phyloP scores from a whole-genome alignment of 2,888 invertebrate genomes.

The Caenorhabditis macrosperma region DNA sequence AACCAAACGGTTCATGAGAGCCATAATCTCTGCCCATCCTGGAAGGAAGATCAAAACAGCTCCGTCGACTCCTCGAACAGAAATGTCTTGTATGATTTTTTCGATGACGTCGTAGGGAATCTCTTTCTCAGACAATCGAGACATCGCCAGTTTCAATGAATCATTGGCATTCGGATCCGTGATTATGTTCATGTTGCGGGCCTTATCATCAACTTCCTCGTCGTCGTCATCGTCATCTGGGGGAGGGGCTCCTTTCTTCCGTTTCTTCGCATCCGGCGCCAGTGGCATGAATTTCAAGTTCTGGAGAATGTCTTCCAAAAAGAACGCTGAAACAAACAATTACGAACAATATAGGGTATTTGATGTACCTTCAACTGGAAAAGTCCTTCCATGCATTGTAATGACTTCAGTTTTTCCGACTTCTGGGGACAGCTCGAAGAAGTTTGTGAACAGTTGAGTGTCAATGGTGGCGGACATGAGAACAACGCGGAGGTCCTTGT shows the following conservation, averaged over 20 bases:
- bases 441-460: constrained; percentile 91
- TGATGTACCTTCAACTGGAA: constrained; percentile 70
- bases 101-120: constrained; percentile 94
- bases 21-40: constrained; percentile 97
- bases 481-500: constrained; percentile 92
- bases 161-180: constrained; percentile 80
- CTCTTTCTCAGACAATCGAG: constrained; percentile 93
- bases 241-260: constrained; percentile 23
- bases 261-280: constrained; percentile 84
- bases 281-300: constrained; percentile 90
- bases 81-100: constrained; percentile 84
- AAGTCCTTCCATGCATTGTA: constrained; percentile 85
- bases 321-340: constrained; percentile 85
- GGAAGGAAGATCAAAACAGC: constrained; percentile 94
- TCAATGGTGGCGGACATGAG: constrained; percentile 99
- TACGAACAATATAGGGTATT: not conserved
- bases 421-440: constrained; percentile 92
- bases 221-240: constrained; percentile 84
- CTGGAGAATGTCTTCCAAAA: constrained; percentile 93
- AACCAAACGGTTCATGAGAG: constrained; percentile 90
- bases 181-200: constrained; percentile 85
- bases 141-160: constrained; percentile 77
- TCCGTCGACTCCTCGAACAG: constrained; percentile 85
- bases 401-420: constrained; percentile 92
- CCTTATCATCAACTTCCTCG: constrained; percentile 81